A percentile compares a stretch with the other conserved stretches of the same genome.
Evolutionary conservation across 1,140 invertebrate genomes (phyloP).

Genomic region (Littorina saxatilis): DNA sequence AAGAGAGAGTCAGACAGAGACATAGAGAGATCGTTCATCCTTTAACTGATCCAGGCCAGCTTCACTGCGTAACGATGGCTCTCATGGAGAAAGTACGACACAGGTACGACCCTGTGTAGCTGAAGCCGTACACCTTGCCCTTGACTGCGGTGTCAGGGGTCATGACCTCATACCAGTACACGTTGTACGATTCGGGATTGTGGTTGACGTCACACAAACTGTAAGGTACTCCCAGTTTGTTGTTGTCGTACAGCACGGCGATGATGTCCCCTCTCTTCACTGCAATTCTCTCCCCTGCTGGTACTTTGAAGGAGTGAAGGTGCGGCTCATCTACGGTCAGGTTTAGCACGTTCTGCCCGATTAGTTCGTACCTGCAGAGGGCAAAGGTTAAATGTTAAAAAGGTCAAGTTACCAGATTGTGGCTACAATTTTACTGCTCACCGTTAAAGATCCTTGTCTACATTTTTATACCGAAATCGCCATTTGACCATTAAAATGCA

Average conservation of each 20-base stretch:
- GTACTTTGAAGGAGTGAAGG: not conserved
- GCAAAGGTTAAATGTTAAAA: too few species aligned
- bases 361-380: not conserved
- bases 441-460: too few species aligned
- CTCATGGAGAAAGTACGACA: not conserved
- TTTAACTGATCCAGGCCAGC: too few species aligned
- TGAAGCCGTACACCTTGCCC: not conserved
- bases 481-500: too few species aligned
- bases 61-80: too few species aligned
- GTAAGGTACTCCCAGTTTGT: not conserved
- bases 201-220: not conserved
- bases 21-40: too few species aligned
- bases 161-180: not conserved
- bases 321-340: not conserved
- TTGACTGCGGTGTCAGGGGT: not conserved
- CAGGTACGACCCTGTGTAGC: not conserved
- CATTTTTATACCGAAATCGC: too few species aligned
- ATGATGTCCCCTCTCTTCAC: not conserved
- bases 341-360: constrained; percentile 1
- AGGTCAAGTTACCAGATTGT: too few species aligned
- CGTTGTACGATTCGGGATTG: not conserved
- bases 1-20: too few species aligned
- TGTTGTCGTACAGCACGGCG: not conserved
- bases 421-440: too few species aligned
- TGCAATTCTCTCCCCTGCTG: constrained; percentile 7